Conservation (phyloP, 2,888 invertebrate genomes). For the Limnephilus rhombicus region DNA sequence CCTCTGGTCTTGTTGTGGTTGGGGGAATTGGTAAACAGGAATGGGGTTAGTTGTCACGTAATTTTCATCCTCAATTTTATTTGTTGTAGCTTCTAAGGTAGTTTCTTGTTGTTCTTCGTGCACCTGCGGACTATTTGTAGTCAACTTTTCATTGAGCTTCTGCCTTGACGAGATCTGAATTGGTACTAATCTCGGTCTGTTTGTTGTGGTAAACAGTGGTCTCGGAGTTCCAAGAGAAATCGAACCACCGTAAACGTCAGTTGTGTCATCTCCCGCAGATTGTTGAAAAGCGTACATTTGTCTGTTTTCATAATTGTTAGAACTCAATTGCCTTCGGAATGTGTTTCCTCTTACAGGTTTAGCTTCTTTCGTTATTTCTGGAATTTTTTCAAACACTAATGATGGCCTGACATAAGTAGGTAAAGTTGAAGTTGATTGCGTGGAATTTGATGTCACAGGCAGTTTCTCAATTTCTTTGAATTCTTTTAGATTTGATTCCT, state of each 20-base stretch:
- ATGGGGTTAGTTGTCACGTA: constrained; percentile 77
- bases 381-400: constrained; percentile 77
- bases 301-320: constrained; percentile 77
- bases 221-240: constrained; percentile 81
- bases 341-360: constrained; percentile 77
- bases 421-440: constrained; percentile 68
- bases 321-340: constrained; percentile 80
- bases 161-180: constrained; percentile 76
- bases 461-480: constrained; percentile 56
- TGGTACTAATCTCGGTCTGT: constrained; percentile 78
- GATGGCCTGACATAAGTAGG: constrained; percentile 74
- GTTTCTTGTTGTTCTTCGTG: constrained; percentile 76
- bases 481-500: constrained; percentile 55
- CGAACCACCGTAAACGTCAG: constrained; percentile 84
- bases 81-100: constrained; percentile 77
- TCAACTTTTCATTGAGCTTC: constrained; percentile 69
- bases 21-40: constrained; percentile 78
- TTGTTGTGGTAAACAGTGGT: constrained; percentile 83
- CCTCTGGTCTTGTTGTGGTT: constrained; percentile 72
- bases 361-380: constrained; percentile 73
- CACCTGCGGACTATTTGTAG: constrained; percentile 63
- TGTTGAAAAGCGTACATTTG: constrained; percentile 79
- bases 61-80: constrained; percentile 75
- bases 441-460: constrained; percentile 49
- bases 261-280: constrained; percentile 81